Evolutionary conservation across 2,113 vertebrate genomes (phyloP).

Genomic region (Zeus faber): DNA sequence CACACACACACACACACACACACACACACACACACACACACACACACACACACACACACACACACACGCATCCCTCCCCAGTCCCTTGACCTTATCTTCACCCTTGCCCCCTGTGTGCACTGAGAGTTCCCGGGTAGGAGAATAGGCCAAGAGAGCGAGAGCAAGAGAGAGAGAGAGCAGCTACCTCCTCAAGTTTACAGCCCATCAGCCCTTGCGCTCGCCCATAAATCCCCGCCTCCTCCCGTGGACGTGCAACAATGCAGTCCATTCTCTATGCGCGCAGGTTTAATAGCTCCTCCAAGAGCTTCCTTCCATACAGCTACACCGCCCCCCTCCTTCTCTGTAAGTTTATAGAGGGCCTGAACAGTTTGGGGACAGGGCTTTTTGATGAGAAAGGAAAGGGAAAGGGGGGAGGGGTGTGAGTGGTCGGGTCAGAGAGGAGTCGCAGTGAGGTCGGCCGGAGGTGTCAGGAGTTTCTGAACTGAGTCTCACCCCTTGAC

Average conservation of each 20-base stretch:
- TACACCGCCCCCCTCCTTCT: conserved; percentile 37
- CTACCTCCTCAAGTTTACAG: conserved; percentile 82
- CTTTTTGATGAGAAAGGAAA: conserved; percentile 39
- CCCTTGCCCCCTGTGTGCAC: conserved; percentile 69
- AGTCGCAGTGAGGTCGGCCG: conserved; percentile 62
- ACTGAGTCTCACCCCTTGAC: conserved; percentile 84
- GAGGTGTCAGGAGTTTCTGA: conserved; percentile 80
- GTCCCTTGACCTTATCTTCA: conserved; percentile 74
- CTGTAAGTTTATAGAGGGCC: conserved; percentile 78
- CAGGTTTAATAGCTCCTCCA: conserved; percentile 70
- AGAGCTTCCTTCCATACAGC: conserved; percentile 66
- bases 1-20: too few species aligned
- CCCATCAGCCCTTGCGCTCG: conserved; percentile 79
- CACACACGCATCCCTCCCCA: conserved; percentile 1
- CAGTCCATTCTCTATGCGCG: conserved; percentile 74
- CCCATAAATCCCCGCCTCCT: conserved; percentile 90
- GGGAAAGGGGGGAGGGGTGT: conserved; percentile 52
- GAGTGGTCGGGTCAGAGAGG: conserved; percentile 59
- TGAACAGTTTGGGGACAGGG: conserved; percentile 62
- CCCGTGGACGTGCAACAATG: conserved; percentile 84
- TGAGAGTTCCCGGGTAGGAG: conserved; percentile 39
- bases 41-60: too few species aligned
- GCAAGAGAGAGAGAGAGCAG: conserved; percentile 49
- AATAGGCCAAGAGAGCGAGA: background rate
- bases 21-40: too few species aligned